Evolutionary conservation across 2,797 vertebrate species (phyloP), one percentile per base, ranked within the genome.

Genomic region (Prunella strophiata): DNA sequence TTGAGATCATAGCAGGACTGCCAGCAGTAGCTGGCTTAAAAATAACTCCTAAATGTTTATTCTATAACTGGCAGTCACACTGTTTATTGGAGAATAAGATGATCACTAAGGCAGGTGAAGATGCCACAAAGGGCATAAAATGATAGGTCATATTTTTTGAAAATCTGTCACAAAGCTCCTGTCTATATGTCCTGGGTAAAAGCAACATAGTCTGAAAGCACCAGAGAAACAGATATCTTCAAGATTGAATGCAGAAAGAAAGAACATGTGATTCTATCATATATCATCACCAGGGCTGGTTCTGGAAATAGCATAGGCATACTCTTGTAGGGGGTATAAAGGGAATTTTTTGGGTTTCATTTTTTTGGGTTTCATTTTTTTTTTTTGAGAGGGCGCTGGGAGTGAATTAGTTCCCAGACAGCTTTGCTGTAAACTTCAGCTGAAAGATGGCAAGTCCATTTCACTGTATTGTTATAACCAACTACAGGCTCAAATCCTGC

Each of bases 11-110:
- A 70, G 59, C 47, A 85, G 1, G 4, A 59, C 20, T 42, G 36
- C 11, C 52, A 66, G 82, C 25, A 66, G 43, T 34, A 84, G 40
- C 57, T 82, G 50, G n/a, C 30, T 85, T 85, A 68, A 91, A 91
- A 90, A 48, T 38, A 86, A 62, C 23, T 81, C 32, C 26, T 58
- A 47, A 68, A 67, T 59, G 50, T 88, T 85, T 58, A 34, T 51
- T 71, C 66, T 63, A 9, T 25, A 51, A 59, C 29, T 54, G 25
- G 16, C 17, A 38, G n/a, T n/a, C 52, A 68, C 11, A n/a, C 17
- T 9, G 15, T 59, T 88, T 62, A 36, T 5, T 51, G 58, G 10
- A 88, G 36, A 50, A 63, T 4, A 76, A 68, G 36, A 36, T 51
- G 55, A 78, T 40, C 42, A 38, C 21, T 55, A 52, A 34, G 30